Evolutionary conservation across 2,888 invertebrate species (phyloP), one percentile per base, ranked within the genome.

Genomic region (Drosophila recens): DNA sequence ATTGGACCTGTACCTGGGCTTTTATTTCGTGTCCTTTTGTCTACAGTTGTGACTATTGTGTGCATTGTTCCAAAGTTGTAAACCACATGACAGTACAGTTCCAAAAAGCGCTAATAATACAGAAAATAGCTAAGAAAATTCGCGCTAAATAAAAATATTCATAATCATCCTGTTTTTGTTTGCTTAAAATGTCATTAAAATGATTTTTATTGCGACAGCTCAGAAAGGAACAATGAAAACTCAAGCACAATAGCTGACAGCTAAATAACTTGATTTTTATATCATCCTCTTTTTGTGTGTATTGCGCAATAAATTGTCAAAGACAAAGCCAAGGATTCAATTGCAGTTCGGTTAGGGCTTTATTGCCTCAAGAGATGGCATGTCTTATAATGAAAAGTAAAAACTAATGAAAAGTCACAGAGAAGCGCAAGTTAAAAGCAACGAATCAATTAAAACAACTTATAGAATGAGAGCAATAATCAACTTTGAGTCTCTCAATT

Each of bases 131-230:
- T 27, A 20, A 40, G 27, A 27, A 48, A 48, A 48, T 9, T 46
- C 27, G 40, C 34, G 38, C 33, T 15, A 40, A 38, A 59, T 53
- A 27, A 49, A 62, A 62, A 49, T 52, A 38, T 69, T 67, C 49
- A 49, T 36, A 45, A 48, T 59, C 56, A 15, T 33, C 10, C 36
- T n/a, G 15, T 36, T 30, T 63, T 36, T 71, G 49, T 73, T 80
- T 73, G 49, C 67, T 45, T 51, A 42, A 61, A 72, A 71, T 53
- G 65, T 66, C 67, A 79, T 84, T 81, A 81, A 69, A 71, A 83
- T 27, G 40, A 68, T 57, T 72, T 71, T 71, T 67, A 69, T 69
- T 67, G 54, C n/a, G 34, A 33, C 42, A 49, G 53, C 42, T 46
- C 43, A 65, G 20, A 27, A 27, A 57, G 38, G 34, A 30, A 58